Conservation (phyloP, 2,888 invertebrate species). For the Hirtodrosophila histrioides region DNA sequence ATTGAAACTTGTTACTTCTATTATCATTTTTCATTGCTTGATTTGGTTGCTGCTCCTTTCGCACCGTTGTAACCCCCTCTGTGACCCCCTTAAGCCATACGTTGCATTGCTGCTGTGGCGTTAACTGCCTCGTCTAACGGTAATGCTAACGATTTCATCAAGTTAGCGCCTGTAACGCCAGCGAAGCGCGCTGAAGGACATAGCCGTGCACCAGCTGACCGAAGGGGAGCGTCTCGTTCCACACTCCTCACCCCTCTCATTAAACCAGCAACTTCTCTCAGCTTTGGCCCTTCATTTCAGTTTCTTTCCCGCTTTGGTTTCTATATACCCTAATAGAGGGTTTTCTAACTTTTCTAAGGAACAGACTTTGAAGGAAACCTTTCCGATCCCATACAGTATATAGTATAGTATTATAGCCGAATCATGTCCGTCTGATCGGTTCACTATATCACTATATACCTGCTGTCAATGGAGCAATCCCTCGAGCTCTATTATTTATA, state of each 20-base stretch:
- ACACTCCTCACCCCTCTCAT: background rate
- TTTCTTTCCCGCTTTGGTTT: slow-evolving; percentile 35
- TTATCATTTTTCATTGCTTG: slow-evolving; percentile 36
- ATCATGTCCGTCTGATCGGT: too few species aligned
- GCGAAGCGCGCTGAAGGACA: slow-evolving; percentile 26
- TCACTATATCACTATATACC: too few species aligned
- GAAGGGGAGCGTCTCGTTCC: background rate
- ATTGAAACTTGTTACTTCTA: slow-evolving; percentile 8
- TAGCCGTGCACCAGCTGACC: slow-evolving; percentile 24
- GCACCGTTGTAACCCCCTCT: background rate
- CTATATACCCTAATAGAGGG: background rate
- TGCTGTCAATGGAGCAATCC: too few species aligned
- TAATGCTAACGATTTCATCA: slow-evolving; percentile 68
- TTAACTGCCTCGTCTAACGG: slow-evolving; percentile 54
- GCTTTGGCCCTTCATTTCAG: slow-evolving; percentile 35
- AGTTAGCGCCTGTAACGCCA: slow-evolving; percentile 45
- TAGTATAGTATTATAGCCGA: too few species aligned
- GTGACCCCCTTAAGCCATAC: slow-evolving; percentile 4
- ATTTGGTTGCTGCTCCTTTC: slow-evolving; percentile 4
- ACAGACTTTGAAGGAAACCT: too few species aligned
- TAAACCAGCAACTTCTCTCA: background rate
- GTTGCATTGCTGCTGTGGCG: slow-evolving; percentile 35
- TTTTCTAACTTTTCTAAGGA: too few species aligned
- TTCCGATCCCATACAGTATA: too few species aligned
- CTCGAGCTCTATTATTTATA: too few species aligned